These are phyloP conservation scores for Paralinhomoeus sp. DNA, from an alignment of 2,888 invertebrate genomes.

Conservation along the genomic window DNA sequence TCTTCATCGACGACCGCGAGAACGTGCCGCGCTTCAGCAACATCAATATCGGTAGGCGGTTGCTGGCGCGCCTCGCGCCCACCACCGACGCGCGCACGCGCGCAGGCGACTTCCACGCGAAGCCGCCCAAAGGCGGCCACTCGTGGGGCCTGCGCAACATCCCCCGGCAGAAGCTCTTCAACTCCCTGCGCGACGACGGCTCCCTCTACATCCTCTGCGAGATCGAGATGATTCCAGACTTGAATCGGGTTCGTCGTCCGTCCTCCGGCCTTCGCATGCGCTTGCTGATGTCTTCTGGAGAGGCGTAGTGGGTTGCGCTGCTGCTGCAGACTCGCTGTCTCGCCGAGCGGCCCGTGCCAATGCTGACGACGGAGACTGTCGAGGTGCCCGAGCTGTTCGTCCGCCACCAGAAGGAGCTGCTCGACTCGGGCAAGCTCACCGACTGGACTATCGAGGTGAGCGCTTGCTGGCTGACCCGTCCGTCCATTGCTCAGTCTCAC, in stretches of 20 bases:
- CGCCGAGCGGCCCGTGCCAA: no score
- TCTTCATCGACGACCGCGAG: constrained; percentile 19
- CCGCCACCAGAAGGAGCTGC: no score
- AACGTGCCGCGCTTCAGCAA: constrained; percentile 19
- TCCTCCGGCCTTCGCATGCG: no score
- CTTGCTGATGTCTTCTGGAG: no score
- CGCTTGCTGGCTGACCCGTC: no score
- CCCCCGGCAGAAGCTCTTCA: constrained; percentile 18
- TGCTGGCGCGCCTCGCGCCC: no score
- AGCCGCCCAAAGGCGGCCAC: constrained; percentile 24
- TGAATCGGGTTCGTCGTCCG: constrained; percentile 9
- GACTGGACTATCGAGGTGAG: no score
- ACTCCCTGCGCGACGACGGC: constrained; percentile 17
- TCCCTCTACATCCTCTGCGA: constrained; percentile 23
- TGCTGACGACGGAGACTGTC: neutral
- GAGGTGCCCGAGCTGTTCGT: constrained; percentile 8
- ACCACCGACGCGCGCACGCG: no score
- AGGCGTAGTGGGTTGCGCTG: no score
- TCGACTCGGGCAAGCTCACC: no score
- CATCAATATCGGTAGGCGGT: constrained; percentile 17
- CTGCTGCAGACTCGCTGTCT: no score
- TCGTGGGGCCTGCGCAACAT: constrained; percentile 25
- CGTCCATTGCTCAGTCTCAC: no score
- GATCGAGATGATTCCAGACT: constrained; percentile 22
- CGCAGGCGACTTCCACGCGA: constrained; percentile 23